phyloP scores from a whole-genome alignment of 2,113 vertebrate genomes.

The Alosa alosa region DNA sequence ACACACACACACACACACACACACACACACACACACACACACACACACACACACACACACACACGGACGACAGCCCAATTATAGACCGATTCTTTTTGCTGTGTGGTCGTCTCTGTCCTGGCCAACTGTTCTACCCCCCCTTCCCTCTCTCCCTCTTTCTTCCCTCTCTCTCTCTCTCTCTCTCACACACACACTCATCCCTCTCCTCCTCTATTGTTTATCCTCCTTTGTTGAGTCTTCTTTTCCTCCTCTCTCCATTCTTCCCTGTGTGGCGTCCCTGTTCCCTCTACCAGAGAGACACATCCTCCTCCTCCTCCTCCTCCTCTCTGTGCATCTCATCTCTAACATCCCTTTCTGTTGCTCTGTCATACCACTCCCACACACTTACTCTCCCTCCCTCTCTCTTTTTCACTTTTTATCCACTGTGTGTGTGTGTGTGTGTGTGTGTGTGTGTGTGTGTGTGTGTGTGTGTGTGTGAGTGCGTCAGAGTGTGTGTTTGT shows the following conservation, averaged over 20 bases:
- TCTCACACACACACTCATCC: background rate
- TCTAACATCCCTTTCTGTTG: no score
- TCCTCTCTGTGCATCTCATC: no score
- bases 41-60: background rate
- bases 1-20: background rate
- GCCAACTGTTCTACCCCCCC: background rate
- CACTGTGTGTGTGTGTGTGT: no score
- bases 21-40: background rate
- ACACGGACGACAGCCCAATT: background rate
- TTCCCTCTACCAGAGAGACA: no score
- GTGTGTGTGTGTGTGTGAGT: no score
- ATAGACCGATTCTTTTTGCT: background rate
- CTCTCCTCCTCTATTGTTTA: background rate
- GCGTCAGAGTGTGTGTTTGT: no score
- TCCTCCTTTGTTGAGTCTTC: background rate
- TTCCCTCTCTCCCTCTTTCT: background rate
- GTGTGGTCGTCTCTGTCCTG: background rate
- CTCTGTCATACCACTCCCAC: no score
- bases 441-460: no score
- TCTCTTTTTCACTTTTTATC: background rate
- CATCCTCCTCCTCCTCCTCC: no score
- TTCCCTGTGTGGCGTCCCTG: no score
- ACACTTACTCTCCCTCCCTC: background rate
- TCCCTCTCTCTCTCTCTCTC: no score
- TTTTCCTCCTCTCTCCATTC: background rate